Percentiles rank a stretch among this genome's conserved stretches.
These are phyloP conservation scores for Onthophagus sagittarius DNA, from an alignment of 2,888 invertebrate species.

Conservation along the genomic window DNA sequence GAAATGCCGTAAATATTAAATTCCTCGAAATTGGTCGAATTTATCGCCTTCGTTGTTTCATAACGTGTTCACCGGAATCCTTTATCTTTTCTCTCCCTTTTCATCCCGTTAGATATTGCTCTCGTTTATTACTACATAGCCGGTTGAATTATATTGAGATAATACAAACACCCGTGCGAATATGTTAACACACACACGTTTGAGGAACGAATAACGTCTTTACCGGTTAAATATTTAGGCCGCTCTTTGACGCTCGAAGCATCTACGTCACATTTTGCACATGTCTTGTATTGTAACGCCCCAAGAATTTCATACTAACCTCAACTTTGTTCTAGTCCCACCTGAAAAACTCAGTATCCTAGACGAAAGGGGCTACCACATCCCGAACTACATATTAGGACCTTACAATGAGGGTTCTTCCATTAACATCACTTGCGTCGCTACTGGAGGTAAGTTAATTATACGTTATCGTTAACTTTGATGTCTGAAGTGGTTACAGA, in stretches of 20 bases:
- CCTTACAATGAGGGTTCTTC: constrained; percentile 82
- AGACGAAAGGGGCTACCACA: constrained; percentile 72
- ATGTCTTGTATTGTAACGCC: neutral
- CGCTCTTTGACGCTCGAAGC: neutral
- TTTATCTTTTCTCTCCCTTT: neutral
- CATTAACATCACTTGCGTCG: constrained; percentile 78
- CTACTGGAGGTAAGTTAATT: constrained; percentile 70
- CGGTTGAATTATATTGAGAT: neutral
- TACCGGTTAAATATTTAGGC: neutral
- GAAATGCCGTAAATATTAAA: neutral
- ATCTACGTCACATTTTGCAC: neutral
- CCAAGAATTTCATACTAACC: constrained; percentile 4
- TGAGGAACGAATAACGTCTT: neutral
- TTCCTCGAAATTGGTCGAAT: neutral
- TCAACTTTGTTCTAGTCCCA: constrained; percentile 62
- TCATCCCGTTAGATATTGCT: neutral
- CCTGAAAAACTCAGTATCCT: constrained; percentile 77
- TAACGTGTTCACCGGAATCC: neutral
- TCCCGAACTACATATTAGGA: constrained; percentile 73
- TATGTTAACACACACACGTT: neutral
- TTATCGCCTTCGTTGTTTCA: neutral
- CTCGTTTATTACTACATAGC: neutral
- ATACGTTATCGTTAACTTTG: constrained; percentile 22
- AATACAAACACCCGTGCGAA: neutral
- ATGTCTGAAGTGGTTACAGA: constrained; percentile 8